phyloP scores from a whole-genome alignment of 2,888 invertebrate species.

The Cistogaster globosa region DNA sequence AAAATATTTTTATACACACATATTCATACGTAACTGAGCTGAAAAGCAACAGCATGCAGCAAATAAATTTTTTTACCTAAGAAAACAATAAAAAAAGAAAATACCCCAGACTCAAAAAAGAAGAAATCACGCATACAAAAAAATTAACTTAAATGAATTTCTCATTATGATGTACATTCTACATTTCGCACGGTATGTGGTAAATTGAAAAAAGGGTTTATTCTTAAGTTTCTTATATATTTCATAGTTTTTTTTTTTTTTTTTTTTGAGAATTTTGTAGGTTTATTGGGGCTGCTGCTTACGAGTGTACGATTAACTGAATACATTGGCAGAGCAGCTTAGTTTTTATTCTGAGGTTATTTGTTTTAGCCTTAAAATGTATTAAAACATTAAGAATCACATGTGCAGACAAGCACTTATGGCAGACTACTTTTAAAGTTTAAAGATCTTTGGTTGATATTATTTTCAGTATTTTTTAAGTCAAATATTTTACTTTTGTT shows the following conservation, averaged over 20 bases:
- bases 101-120: slow-evolving; percentile 1
- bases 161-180: slow-evolving; percentile 76
- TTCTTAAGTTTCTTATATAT: slow-evolving; percentile 34
- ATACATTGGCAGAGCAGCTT: slow-evolving; percentile 33
- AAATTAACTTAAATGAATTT: slow-evolving; percentile 74
- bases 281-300: slow-evolving; percentile 69
- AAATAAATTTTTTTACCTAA: slow-evolving; percentile 8
- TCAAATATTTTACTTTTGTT: background rate
- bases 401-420: background rate
- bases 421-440: slow-evolving; percentile 44
- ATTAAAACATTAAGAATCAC: background rate
- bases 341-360: slow-evolving; percentile 51
- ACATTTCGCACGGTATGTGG: slow-evolving; percentile 76
- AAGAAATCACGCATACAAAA: slow-evolving; percentile 68
- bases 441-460: slow-evolving; percentile 44
- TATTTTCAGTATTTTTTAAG: slow-evolving; percentile 29
- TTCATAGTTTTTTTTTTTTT: slow-evolving; percentile 43
- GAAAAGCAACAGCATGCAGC: slow-evolving; percentile 9
- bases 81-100: slow-evolving; percentile 23
- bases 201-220: slow-evolving; percentile 74
- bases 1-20: background rate
- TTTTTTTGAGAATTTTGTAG: slow-evolving; percentile 41
- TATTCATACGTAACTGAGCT: background rate
- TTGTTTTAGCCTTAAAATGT: slow-evolving; percentile 55
- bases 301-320: slow-evolving; percentile 31